Conservation (phyloP, 2,113 vertebrate genomes). For the Marcusenius ussheri region DNA sequence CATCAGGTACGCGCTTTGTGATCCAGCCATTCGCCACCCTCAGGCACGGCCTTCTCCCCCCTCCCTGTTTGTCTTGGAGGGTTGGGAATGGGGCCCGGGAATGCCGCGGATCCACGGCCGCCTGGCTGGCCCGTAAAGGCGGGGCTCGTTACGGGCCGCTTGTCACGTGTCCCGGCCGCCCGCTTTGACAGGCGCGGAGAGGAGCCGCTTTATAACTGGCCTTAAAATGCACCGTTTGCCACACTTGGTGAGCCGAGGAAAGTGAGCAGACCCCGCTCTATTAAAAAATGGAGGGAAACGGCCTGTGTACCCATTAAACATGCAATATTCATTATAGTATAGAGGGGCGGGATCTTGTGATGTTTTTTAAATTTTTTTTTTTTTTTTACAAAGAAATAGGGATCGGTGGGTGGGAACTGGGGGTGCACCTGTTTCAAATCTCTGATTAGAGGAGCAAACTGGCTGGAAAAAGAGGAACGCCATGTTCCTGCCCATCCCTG, state of each 20-base stretch:
- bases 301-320: constrained; percentile 1
- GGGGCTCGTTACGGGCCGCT: neutral
- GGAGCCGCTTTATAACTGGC: constrained; percentile 22
- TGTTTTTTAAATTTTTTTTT: constrained; percentile 11
- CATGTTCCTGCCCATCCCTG: neutral
- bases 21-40: neutral
- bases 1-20: constrained; percentile 19
- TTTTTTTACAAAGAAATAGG: neutral
- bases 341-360: neutral
- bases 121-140: neutral
- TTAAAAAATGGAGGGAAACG: constrained; percentile 17
- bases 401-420: neutral
- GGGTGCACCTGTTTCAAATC: constrained; percentile 34
- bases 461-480: constrained; percentile 17
- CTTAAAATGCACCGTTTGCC: constrained; percentile 6
- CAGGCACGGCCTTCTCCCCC: constrained; percentile 3
- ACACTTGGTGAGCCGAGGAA: constrained; percentile 5
- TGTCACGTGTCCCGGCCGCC: constrained; percentile 24
- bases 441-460: neutral
- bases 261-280: constrained; percentile 6
- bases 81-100: constrained; percentile 15
- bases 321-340: constrained; percentile 29
- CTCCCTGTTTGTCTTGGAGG: constrained; percentile 34
- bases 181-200: constrained; percentile 17
- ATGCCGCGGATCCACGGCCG: constrained; percentile 6